Conservation (phyloP, 2,888 invertebrate species). For the Phyto melanocephala region DNA sequence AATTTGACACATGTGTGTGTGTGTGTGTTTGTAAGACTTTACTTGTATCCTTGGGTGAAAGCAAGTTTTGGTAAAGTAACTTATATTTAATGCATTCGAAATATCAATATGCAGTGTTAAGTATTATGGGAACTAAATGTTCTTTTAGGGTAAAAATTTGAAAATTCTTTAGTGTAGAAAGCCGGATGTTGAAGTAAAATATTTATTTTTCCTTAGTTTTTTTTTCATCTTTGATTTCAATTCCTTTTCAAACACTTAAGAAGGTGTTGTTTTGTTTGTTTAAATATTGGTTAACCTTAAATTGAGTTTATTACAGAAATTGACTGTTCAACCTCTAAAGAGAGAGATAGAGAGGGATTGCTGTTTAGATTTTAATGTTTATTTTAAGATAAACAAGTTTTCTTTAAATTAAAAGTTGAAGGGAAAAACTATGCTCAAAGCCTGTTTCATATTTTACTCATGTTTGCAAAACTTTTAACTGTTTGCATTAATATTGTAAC, state of each 20-base stretch:
- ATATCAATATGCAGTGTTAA: constrained; percentile 42
- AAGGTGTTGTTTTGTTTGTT: constrained; percentile 59
- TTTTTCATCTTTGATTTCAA: background rate
- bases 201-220: constrained; percentile 16
- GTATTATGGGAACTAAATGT: constrained; percentile 13
- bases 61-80: background rate
- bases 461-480: no score
- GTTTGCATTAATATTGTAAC: background rate
- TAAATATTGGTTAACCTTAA: constrained; percentile 68
- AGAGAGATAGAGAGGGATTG: background rate
- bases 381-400: background rate
- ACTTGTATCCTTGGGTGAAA: background rate
- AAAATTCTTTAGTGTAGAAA: constrained; percentile 9
- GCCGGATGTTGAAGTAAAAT: constrained; percentile 34
- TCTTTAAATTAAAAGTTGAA: background rate
- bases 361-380: background rate
- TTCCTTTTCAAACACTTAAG: constrained; percentile 50
- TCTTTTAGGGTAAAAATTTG: constrained; percentile 15
- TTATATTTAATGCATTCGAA: constrained; percentile 41
- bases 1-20: background rate
- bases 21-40: constrained; percentile 16
- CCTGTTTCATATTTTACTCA: no score
- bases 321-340: no score
- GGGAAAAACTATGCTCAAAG: no score
- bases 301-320: constrained; percentile 59